These are phyloP conservation scores for Scaptomyza montana DNA, from an alignment of 1,140 invertebrate genomes.

Conservation along the genomic window DNA sequence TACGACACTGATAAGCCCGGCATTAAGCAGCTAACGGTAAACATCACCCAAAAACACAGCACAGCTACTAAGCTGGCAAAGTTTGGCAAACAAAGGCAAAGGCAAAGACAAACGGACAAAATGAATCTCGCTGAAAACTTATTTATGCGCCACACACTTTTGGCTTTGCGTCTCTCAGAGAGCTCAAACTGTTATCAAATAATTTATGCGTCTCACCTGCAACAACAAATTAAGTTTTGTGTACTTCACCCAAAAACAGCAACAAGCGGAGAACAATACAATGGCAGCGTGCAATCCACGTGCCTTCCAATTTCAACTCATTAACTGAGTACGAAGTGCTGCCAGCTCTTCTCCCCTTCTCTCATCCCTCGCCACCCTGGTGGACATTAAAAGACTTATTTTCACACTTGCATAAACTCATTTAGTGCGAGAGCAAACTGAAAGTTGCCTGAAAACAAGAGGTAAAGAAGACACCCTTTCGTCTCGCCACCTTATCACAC, in stretches of 20 bases:
- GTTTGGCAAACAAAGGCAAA: slow-evolving; percentile 56
- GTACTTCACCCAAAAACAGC: slow-evolving; percentile 11
- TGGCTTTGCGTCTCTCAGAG: slow-evolving; percentile 9
- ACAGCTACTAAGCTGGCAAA: not conserved
- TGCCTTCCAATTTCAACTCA: slow-evolving; percentile 78
- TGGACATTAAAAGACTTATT: slow-evolving; percentile 82
- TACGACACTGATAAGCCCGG: slow-evolving; percentile 65
- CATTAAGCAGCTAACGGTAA: slow-evolving; percentile 67
- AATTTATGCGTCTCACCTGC: slow-evolving; percentile 81
- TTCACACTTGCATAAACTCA: slow-evolving; percentile 82
- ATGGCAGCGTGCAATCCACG: slow-evolving; percentile 66
- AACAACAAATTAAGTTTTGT: slow-evolving; percentile 81
- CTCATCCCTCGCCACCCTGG: slow-evolving; percentile 19
- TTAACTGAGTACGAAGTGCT: slow-evolving; percentile 57
- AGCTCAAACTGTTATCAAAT: slow-evolving; percentile 77
- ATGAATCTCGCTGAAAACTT: slow-evolving; percentile 60
- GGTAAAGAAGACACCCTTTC: slow-evolving; percentile 14
- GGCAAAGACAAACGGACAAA: slow-evolving; percentile 17
- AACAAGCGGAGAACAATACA: slow-evolving; percentile 27
- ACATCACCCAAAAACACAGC: slow-evolving; percentile 25
- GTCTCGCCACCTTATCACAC: slow-evolving; percentile 70
- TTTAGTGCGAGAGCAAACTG: slow-evolving; percentile 69
- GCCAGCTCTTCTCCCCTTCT: slow-evolving; percentile 4
- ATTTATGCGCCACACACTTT: slow-evolving; percentile 53
- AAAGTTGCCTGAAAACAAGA: slow-evolving; percentile 53